phyloP scores from a whole-genome alignment of 1,140 invertebrate genomes.

The Tenebrio molitor region DNA sequence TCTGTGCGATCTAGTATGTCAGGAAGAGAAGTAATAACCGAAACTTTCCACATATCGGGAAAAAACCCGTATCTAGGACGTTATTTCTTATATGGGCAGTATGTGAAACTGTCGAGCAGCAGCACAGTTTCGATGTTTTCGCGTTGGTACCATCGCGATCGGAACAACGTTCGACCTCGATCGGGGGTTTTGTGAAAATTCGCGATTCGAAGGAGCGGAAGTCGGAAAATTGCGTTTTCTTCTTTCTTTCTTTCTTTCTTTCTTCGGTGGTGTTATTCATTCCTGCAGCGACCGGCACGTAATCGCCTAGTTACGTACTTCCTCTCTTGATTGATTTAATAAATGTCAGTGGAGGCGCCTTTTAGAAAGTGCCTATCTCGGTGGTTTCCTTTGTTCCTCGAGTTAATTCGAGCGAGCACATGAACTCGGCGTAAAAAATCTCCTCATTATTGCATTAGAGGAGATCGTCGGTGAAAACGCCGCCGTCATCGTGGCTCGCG shows the following conservation, averaged over 20 bases:
- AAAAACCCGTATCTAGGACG: no score
- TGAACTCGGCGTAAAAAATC: conserved; percentile 15
- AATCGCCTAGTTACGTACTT: conserved; percentile 12
- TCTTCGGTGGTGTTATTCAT: not conserved
- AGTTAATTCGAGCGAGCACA: conserved; percentile 15
- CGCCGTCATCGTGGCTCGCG: not conserved
- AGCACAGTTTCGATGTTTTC: no score
- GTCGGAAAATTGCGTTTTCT: no score
- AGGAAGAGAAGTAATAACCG: no score
- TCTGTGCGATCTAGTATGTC: no score
- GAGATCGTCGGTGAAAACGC: conserved; percentile 23
- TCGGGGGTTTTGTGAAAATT: no score
- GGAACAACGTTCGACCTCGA: no score
- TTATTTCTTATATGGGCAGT: no score
- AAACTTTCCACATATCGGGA: no score
- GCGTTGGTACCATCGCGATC: no score
- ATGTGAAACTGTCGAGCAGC: no score
- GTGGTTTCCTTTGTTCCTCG: conserved; percentile 13
- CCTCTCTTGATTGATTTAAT: conserved; percentile 22
- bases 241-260: not conserved
- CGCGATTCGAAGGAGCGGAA: no score
- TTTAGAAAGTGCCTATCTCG: conserved; percentile 28
- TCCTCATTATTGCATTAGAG: conserved; percentile 7
- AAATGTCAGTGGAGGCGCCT: conserved; percentile 20
- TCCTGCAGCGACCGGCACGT: not conserved